A percentile compares a stretch with the other conserved stretches of the same genome.
Evolutionary conservation across 1,140 invertebrate species (phyloP).

Genomic region (Trichogramma pretiosum): DNA sequence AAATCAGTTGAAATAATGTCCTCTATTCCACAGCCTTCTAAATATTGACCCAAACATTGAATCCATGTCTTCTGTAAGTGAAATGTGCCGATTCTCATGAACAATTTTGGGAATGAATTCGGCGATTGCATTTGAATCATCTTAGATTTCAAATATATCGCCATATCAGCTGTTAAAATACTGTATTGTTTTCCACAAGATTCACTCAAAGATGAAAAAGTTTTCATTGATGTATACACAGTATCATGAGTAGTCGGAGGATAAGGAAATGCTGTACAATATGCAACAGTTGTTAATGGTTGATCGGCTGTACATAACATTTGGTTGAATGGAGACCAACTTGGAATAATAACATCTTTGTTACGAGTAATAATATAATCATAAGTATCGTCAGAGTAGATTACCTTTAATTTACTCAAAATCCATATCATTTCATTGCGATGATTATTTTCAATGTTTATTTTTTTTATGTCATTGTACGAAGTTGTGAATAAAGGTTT

Average conservation of each 20-base stretch:
- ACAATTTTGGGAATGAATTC: not conserved
- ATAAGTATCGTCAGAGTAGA: not conserved
- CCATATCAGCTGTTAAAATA: slow-evolving; percentile 1
- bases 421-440: not conserved
- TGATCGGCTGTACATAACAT: not conserved
- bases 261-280: slow-evolving; percentile 1
- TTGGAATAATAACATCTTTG: not conserved
- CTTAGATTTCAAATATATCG: slow-evolving; percentile 6
- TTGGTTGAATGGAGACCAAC: not conserved
- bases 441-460: too few species aligned
- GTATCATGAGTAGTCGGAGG: not conserved
- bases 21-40: slow-evolving; percentile 18
- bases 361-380: not conserved
- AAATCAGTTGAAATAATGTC: slow-evolving; percentile 9
- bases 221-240: slow-evolving; percentile 4
- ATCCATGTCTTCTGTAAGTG: slow-evolving; percentile 20
- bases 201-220: not conserved
- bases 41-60: slow-evolving; percentile 16
- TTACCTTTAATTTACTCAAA: not conserved
- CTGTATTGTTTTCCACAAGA: not conserved
- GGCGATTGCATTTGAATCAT: not conserved
- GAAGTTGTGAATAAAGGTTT: not conserved
- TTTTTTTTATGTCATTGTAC: not conserved
- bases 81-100: slow-evolving; percentile 17
- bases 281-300: not conserved